Base-by-base conservation (phyloP, 2,797 vertebrate species). In the Spondyliosoma cantharus region DNA sequence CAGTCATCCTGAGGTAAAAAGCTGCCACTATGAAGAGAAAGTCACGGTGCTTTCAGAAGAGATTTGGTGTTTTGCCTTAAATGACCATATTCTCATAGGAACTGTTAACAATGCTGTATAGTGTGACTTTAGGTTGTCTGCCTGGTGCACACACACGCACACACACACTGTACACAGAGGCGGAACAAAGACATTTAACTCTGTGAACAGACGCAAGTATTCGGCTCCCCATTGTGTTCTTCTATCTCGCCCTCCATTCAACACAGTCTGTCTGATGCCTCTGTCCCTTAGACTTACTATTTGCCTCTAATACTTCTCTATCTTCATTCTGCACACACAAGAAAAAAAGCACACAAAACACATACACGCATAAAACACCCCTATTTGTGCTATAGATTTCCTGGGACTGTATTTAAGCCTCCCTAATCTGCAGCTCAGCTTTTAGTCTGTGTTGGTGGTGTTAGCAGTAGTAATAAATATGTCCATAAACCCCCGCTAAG, bases 361-460 rank as follows among this genome's bases (percentile, higher is more conserved):
- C 71, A 57, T 54, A 64, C 20, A 29, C 22, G 5, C 42, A 71
- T 49, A 74, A 83, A 84, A 76, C 58, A 69, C 58, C 78, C 60
- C 77, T n/a, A 76, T 87, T 81, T 83, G 78, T 78, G 61, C 76
- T 80, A 64, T 70, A 76, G 80, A 82, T 90, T 88, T 78, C 66
- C 74, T 15, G 75, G 74, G 76, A 67, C 81, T 78, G 74, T 63
- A 71, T 78, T 86, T 88, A 91, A 92, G 75, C 74, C 59, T 32
- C 17, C 20, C 20, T 90, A 90, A 90, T 92, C 91, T 86, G 65
- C 78, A 50, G 88, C 78, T 90, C 78, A 74, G 86, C 81, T 46
- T 84, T 76, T 63, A 72, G 71, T 52, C 77, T n/a, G 71, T 65
- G 72, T 80, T 76, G 62, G 70, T 58, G 80, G 32, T 85, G 71